phyloP scores from a whole-genome alignment of 2,888 invertebrate species.

The Osmoderma eremita region DNA sequence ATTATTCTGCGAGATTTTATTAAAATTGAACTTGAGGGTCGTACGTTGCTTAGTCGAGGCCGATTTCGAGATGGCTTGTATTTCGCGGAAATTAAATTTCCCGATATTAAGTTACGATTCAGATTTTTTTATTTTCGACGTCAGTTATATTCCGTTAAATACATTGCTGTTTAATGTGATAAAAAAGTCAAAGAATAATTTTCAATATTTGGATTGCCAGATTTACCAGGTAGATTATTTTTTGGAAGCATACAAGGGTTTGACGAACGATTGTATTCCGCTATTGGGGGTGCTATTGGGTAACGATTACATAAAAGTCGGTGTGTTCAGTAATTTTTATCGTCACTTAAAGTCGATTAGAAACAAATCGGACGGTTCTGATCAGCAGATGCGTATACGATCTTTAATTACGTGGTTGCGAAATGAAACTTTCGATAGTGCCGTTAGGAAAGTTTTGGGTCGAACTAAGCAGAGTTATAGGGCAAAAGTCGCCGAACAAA shows the following conservation, averaged over 20 bases:
- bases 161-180: slow-evolving; percentile 68
- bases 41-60: slow-evolving; percentile 88
- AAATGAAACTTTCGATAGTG: slow-evolving; percentile 75
- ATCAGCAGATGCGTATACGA: slow-evolving; percentile 76
- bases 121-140: slow-evolving; percentile 91
- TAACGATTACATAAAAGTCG: slow-evolving; percentile 85
- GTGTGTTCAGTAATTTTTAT: slow-evolving; percentile 77
- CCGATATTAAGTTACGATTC: slow-evolving; percentile 94
- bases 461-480: slow-evolving; percentile 70
- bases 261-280: slow-evolving; percentile 76
- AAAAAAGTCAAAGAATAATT: slow-evolving; percentile 47
- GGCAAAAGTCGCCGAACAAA: slow-evolving; percentile 66
- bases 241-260: slow-evolving; percentile 71
- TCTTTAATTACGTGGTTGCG: slow-evolving; percentile 80
- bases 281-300: slow-evolving; percentile 85
- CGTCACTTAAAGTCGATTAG: slow-evolving; percentile 71
- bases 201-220: slow-evolving; percentile 71
- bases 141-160: slow-evolving; percentile 81
- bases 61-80: slow-evolving; percentile 85
- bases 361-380: slow-evolving; percentile 65
- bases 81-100: slow-evolving; percentile 81
- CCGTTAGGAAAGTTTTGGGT: slow-evolving; percentile 73
- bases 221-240: slow-evolving; percentile 79
- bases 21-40: slow-evolving; percentile 72
- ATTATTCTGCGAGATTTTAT: slow-evolving; percentile 77